These are phyloP conservation scores for Phorcus lineatus DNA, from an alignment of 2,888 invertebrate species.

Conservation along the genomic window DNA sequence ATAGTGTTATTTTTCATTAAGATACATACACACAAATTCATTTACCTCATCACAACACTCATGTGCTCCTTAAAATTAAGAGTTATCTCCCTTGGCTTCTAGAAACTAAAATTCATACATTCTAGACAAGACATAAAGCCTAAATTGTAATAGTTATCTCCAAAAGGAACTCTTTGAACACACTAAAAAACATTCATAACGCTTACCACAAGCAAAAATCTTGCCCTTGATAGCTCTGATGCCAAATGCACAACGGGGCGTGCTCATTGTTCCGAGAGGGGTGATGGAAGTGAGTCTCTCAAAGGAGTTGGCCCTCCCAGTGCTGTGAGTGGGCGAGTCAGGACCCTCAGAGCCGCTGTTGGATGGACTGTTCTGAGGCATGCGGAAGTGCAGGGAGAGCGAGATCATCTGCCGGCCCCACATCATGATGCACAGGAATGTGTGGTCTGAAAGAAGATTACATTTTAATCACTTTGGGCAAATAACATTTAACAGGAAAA, in stretches of 20 bases:
- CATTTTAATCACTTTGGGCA: not conserved
- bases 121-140: too few relatives aligned
- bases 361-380: constrained; percentile 31
- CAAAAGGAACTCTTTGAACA: too few relatives aligned
- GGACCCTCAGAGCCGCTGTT: constrained; percentile 69
- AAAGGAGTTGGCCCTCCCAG: constrained; percentile 38
- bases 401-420: constrained; percentile 81
- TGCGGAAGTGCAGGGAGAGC: constrained; percentile 77
- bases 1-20: too few relatives aligned
- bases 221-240: constrained; percentile 83
- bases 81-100: too few relatives aligned
- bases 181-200: not conserved
- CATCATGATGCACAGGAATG: constrained; percentile 80
- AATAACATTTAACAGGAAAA: not conserved
- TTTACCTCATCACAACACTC: too few relatives aligned
- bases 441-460: constrained; percentile 57
- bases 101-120: too few relatives aligned
- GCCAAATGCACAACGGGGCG: constrained; percentile 85
- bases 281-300: constrained; percentile 41
- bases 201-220: constrained; percentile 86
- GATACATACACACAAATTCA: too few relatives aligned
- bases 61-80: too few relatives aligned
- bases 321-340: constrained; percentile 51
- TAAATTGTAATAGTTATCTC: too few relatives aligned
- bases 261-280: constrained; percentile 80